Evolutionary conservation across 2,888 invertebrate species (phyloP), one percentile per base, ranked within the genome.

Genomic region (Acleris cristana): DNA sequence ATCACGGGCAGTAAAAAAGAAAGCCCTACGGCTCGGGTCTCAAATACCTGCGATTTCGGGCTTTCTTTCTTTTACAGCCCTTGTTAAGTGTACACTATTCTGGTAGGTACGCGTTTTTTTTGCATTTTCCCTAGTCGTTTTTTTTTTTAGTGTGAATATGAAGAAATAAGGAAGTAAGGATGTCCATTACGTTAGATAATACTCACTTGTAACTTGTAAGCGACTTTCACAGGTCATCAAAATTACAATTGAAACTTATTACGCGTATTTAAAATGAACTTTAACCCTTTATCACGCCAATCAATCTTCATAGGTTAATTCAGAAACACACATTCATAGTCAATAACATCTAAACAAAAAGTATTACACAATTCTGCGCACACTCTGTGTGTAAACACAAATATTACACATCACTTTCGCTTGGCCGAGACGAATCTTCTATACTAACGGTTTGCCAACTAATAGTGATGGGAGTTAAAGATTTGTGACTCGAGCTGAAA

Each of bases 401-500:
- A 67, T 58, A 63, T 67, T 67, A 58, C 67, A n/a, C 53, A 45
- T 40, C 54, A 54, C 67, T 67, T 67, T 67, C 67, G 67, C 62
- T 63, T 57, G 14, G 53, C 34, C 63, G 67, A 53, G 63, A 67
- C 67, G 67, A 54, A 67, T 67, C 58, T 56, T 44, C 56, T 56
- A 56, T 56, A 18, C 57, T 18, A 19, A 66, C 56, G 21, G 63
- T 61, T 65, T 55, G 55, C 51, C 65, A 61, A 60, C 59, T 45
- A 59, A 16, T 57, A 58, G 58, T 48, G 58, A 45, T 58, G 58
- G 44, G 44, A 52, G 8, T n/a, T 45, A 7, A 44, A 57, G 44
- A 23, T 45, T 16, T 7, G 34, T 12, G 34, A n/a, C 54, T 56
- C 19, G 49, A 16, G 40, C 10, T 34, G n/a, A n/a, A 54, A 55